Base-by-base conservation (phyloP, 1,140 invertebrate species). In the Anadara kagoshimensis region DNA sequence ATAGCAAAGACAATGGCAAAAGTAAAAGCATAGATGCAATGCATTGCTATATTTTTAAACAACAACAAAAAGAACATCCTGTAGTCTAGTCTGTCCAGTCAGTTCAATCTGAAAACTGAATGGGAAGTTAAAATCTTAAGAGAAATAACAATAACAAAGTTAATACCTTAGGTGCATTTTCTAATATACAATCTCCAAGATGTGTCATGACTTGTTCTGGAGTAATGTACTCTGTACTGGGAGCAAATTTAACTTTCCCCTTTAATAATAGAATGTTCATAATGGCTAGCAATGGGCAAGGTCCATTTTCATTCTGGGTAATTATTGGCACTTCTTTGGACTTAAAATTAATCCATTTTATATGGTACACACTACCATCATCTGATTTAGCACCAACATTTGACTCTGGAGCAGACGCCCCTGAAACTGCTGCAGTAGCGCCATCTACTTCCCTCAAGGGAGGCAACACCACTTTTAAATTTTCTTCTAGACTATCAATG, bases 301-400 rank as follows among this genome's bases (percentile, higher is more conserved):
- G 92, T 24, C 92, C 92, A 89, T 93, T 93, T 68, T 91, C 90
- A 85, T 93, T 93, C 82, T 93, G 92, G 14, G 91, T 92, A 12
- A 92, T 89, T 66, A 92, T 90, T 12, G 91, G 90, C n/a, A 89
- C 84, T 72, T 87, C 86, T 49, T 78, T 85, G 20, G 83, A 84
- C 41, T 90, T 89, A 80, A 88, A 91, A 22, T 83, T 84, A n/a
- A 91, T 90, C 88, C 90, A 91, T 75, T 92, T 92, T 24, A 92
- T 83, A 68, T 91, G 88, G 79, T 91, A 91, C 10, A 86, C 81
- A 81, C 82, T 85, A 36, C 29, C 29, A 36, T 36, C 29, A 36
- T 36, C 29, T 36, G 29, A 36, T 36, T 36, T 70, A 16, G 49
- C 69, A 24, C 53, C 57, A 14, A 63, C 56, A 5, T 16, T 29